Conservation (phyloP, 92 coral and sea anemone species). For the Chrysogorgia sp. region DNA sequence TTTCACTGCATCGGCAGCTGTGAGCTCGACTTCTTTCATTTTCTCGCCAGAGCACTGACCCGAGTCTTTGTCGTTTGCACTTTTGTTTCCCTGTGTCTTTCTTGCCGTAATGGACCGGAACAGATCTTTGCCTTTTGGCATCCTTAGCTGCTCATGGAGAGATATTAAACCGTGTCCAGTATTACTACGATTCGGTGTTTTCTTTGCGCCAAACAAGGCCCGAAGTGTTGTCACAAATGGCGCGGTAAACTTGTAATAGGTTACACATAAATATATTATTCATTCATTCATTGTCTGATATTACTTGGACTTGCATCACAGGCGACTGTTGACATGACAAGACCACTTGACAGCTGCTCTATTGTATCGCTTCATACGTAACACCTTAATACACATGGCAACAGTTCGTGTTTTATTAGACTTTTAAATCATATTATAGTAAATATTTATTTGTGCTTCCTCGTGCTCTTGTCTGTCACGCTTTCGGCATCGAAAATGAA, state of each 20-base stretch:
- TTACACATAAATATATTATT: conserved; percentile 36
- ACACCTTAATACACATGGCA: too few species aligned
- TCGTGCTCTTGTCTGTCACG: too few species aligned
- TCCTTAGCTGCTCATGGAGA: background rate
- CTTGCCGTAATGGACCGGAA: conserved; percentile 43
- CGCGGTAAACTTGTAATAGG: background rate
- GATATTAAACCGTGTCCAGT: background rate
- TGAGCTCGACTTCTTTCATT: conserved; percentile 42
- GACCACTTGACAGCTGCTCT: conserved; percentile 22
- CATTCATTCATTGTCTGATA: conserved; percentile 1
- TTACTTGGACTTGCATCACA: too few species aligned
- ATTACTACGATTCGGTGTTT: background rate
- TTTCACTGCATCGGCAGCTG: conserved; percentile 34
- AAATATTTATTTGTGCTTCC: too few species aligned
- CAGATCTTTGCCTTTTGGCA: conserved; percentile 34
- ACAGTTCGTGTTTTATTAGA: too few species aligned
- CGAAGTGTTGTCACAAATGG: background rate
- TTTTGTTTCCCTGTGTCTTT: conserved; percentile 30
- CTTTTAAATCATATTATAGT: too few species aligned
- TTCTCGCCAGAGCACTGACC: conserved; percentile 11
- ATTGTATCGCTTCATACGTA: background rate
- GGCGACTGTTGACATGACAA: conserved; percentile 4
- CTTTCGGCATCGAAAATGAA: too few species aligned
- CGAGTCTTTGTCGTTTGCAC: conserved; percentile 25
- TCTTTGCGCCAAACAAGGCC: background rate